Conservation (phyloP, 2,113 vertebrate species). For the Drymodes brunneopygia region DNA sequence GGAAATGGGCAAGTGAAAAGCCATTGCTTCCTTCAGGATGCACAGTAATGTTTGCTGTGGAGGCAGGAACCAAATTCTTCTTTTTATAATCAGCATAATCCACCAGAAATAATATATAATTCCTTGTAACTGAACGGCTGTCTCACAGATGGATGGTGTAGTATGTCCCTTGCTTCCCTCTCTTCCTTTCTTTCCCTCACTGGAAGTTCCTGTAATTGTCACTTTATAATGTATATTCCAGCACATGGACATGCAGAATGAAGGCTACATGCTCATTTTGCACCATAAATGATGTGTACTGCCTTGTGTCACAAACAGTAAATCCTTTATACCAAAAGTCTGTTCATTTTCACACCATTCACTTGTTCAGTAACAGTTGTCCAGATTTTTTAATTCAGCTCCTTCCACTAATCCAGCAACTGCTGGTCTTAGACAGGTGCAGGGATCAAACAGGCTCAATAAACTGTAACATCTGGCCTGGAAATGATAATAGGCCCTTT, state of each 20-base stretch:
- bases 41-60: constrained; percentile 23
- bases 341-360: constrained; percentile 84
- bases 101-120: constrained; percentile 80
- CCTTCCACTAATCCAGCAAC: constrained; percentile 81
- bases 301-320: constrained; percentile 79
- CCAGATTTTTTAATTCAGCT: constrained; percentile 78
- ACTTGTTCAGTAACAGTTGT: constrained; percentile 79
- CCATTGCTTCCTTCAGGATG: constrained; percentile 66
- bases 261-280: constrained; percentile 50
- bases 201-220: constrained; percentile 66
- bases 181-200: constrained; percentile 51
- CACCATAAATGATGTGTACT: constrained; percentile 67
- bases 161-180: constrained; percentile 52
- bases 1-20: constrained; percentile 46
- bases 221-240: constrained; percentile 72
- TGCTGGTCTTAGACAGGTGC: constrained; percentile 83
- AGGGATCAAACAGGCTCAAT: constrained; percentile 81
- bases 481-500: constrained; percentile 80
- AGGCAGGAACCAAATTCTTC: constrained; percentile 65
- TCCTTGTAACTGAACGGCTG: constrained; percentile 76
- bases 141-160: constrained; percentile 79
- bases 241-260: constrained; percentile 52
- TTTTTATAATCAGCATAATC: constrained; percentile 77
- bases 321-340: constrained; percentile 77
- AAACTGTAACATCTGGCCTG: constrained; percentile 84